phyloP scores from a whole-genome alignment of 2,888 invertebrate species.

The Blastobasis lacticolella region DNA sequence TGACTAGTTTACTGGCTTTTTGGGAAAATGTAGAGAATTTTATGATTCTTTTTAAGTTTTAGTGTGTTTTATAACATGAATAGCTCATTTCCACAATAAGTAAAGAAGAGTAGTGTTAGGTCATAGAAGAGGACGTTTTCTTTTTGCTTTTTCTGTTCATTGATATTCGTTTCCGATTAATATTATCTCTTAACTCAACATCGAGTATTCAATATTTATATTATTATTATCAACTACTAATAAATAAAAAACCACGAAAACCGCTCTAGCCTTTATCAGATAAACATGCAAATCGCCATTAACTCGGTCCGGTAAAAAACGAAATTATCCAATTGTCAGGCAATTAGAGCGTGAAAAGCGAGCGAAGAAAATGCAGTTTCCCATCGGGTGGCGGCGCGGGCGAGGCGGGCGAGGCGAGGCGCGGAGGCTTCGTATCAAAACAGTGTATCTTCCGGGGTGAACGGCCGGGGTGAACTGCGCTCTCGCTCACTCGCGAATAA shows the following conservation, averaged over 20 bases:
- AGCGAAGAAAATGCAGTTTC: constrained; percentile 72
- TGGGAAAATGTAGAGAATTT: no score
- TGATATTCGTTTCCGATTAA: no score
- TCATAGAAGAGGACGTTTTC: no score
- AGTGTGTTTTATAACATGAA: no score
- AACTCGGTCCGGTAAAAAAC: constrained; percentile 22
- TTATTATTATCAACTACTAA: background rate
- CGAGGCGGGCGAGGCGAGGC: background rate
- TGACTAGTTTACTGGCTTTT: no score
- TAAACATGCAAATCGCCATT: no score
- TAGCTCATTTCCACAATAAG: no score
- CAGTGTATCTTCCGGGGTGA: constrained; percentile 74
- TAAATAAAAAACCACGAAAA: background rate
- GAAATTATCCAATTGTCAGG: constrained; percentile 40
- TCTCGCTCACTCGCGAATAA: constrained; percentile 49
- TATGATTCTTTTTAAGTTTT: no score
- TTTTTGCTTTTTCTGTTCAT: no score
- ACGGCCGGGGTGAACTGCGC: constrained; percentile 50
- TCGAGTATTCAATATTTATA: background rate
- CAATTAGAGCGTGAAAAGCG: constrained; percentile 70
- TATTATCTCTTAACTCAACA: background rate
- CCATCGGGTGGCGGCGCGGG: constrained; percentile 26
- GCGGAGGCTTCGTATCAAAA: constrained; percentile 54
- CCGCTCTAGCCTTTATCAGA: no score
- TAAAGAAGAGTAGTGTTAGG: no score